Base-by-base conservation (phyloP, 2,113 vertebrate species). In the Herpetotheres cachinnans region DNA sequence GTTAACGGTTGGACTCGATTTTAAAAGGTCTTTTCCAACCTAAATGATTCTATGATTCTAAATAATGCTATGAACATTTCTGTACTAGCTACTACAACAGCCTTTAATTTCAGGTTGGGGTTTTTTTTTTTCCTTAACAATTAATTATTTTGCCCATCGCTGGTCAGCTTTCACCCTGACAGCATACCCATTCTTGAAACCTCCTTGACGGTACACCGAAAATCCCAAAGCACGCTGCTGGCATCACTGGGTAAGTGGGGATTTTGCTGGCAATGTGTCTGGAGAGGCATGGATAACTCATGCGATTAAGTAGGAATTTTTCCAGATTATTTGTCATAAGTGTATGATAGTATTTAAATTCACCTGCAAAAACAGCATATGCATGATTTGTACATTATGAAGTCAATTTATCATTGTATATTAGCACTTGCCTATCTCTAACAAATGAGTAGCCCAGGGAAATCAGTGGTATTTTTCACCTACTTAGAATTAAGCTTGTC, bases 221-320 rank as follows among this genome's bases (percentile, higher is more conserved):
- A 79, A 62, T 3, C 40, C 74, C 82, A 78, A 56, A 30, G 7
- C 30, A 11, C 36, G 9, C 4, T 32, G 36, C 47, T 61, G 49
- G 22, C 42, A 66, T 13, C 65, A 24, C 42, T 8, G 30, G 5
- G 3, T 7, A 50, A 56, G 6, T 0, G 0, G 14, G 21, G 9
- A 15, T 58, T 54, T 59, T 36, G 5, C 80, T 69, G 62, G 19
- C 7, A n/a, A 10, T 0, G 2, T 4, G 15, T 13, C 38, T 62
- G 36, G 22, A 72, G 47, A 49, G 38, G 13, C 18, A 44, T 0
- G 3, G 17, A 32, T 20, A 63, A 69, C 14, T 54, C 13, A 15
- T 3, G 49, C 3, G 20, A 36, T 30, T 36, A 73, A 86, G 16
- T 5, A 66, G 36, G 29, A 55, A 22, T 42, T 63, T 65, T 58